Evolutionary conservation across 2,797 vertebrate genomes (phyloP), one percentile per base, ranked within the genome.

Genomic region (Karalla daura): DNA sequence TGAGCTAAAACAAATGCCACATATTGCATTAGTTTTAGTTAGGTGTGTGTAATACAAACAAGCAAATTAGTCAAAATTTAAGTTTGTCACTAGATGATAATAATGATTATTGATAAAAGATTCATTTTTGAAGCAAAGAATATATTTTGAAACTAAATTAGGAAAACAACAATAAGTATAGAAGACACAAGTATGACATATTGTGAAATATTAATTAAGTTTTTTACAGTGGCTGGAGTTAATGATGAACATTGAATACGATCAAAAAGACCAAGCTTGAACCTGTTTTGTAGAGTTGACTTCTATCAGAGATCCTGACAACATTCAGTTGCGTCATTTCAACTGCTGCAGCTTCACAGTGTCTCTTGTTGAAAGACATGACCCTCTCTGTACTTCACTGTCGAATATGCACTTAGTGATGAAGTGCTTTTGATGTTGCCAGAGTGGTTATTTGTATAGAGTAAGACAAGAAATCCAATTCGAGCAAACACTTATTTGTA

Each of bases 401-500:
- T 45, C 17, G 7, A 14, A 20, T 15, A 62, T 41, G 36, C 27
- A 60, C 27, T 70, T 14, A 20, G 32, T 53, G 32, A 37, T 27
- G 56, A 32, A 37, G n/a, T 23, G 52, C 39, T 63, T 62, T 24
- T 61, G 18, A 24, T 52, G 37, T 45, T 70, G 41, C 32, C 15
- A 30, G 12, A 47, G 37, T 7, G 51, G 45, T 55, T 45, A 50
- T 59, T 69, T 9, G 0, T 40, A 45, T 67, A 44, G 21, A 44
- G 50, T 39, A 72, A 59, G 46, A 75, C 66, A 53, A 54, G 27
- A 52, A 70, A 49, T 55, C 25, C 36, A 70, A 71, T 58, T 73
- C 40, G 47, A 70, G 49, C 36, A 63, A 85, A 63, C 59, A 41
- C 43, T 44, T 66, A 70, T 76, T 84, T 82, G 58, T 53, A 81